Evolutionary conservation across 2,888 invertebrate species (phyloP).

Genomic region (Macroteleia sp.): DNA sequence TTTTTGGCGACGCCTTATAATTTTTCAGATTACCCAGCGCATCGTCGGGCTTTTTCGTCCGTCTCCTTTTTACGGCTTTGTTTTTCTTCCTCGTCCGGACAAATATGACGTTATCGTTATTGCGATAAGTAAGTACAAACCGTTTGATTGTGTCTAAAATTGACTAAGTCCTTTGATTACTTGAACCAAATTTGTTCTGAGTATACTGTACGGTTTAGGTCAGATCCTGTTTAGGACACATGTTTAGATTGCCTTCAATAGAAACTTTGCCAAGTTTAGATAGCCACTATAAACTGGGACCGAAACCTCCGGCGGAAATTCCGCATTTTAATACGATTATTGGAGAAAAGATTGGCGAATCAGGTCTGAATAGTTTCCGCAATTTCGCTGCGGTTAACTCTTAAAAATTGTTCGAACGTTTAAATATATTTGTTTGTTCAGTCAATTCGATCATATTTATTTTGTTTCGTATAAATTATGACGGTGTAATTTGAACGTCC

Average conservation of each 20-base stretch:
- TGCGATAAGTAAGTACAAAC: slow-evolving; percentile 48
- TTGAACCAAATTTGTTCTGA: slow-evolving; percentile 51
- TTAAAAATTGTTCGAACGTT: too few species aligned
- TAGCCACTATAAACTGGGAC: slow-evolving; percentile 54
- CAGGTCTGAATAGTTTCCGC: background rate
- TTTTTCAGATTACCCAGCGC: too few species aligned
- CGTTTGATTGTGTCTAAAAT: slow-evolving; percentile 55
- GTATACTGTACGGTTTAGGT: slow-evolving; percentile 47
- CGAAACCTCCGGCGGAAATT: slow-evolving; percentile 45
- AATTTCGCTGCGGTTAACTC: background rate
- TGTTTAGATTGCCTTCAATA: slow-evolving; percentile 61
- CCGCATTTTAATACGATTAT: slow-evolving; percentile 51
- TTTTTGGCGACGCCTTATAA: slow-evolving; percentile 41
- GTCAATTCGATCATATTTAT: too few species aligned
- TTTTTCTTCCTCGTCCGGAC: background rate
- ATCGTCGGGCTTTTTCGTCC: background rate
- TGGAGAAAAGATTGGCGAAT: slow-evolving; percentile 4
- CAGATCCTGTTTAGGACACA: slow-evolving; percentile 61
- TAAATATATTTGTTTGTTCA: too few species aligned
- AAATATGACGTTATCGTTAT: slow-evolving; percentile 21
- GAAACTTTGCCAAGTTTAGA: slow-evolving; percentile 60
- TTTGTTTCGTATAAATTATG: too few species aligned
- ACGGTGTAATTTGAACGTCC: too few species aligned
- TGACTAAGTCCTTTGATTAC: slow-evolving; percentile 57
- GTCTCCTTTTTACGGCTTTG: too few species aligned